phyloP scores from a whole-genome alignment of 2,797 vertebrate genomes.

The Brachyalestes nurse region DNA sequence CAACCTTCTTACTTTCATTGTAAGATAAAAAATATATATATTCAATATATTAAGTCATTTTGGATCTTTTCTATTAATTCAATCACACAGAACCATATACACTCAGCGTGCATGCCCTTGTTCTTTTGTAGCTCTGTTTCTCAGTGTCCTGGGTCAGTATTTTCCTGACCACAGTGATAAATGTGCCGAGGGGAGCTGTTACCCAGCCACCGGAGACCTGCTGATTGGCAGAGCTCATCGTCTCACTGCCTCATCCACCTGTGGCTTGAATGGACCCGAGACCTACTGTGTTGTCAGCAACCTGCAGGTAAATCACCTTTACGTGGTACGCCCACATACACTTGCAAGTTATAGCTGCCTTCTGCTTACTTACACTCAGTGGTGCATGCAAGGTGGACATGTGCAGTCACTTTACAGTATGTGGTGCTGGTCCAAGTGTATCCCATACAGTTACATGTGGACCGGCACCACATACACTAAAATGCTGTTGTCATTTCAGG shows the following conservation, averaged over 20 bases:
- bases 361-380: neutral
- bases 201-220: conserved; percentile 95
- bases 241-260: conserved; percentile 88
- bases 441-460: too few relatives aligned
- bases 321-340: neutral
- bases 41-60: too few relatives aligned
- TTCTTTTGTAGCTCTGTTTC: conserved; percentile 70
- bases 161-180: conserved; percentile 84
- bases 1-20: too few relatives aligned
- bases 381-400: neutral
- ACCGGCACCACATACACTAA: too few relatives aligned
- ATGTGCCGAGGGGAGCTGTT: conserved; percentile 95
- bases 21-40: too few relatives aligned
- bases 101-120: neutral
- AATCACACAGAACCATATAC: too few relatives aligned
- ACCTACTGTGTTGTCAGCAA: conserved; percentile 93
- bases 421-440: too few relatives aligned
- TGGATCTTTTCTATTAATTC: too few relatives aligned
- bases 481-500: neutral
- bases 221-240: conserved; percentile 89
- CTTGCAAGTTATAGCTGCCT: neutral
- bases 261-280: conserved; percentile 82
- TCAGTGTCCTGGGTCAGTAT: conserved; percentile 66
- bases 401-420: too few relatives aligned
- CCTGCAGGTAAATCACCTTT: conserved; percentile 80